Conservation (phyloP, 2,888 invertebrate genomes). For the Xestoiulus laeticollis region DNA sequence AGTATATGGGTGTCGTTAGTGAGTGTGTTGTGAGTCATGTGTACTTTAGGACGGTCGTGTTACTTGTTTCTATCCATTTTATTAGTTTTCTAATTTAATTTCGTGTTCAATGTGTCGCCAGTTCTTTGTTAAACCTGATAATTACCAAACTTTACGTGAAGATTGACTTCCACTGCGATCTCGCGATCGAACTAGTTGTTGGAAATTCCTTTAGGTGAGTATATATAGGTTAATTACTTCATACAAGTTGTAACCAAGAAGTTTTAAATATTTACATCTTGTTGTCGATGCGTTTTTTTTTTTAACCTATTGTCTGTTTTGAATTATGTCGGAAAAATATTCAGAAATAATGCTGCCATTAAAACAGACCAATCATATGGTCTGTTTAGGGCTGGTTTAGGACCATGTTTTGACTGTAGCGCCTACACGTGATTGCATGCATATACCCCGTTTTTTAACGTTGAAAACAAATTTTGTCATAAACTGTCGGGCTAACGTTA, state of each 20-base stretch:
- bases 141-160: neutral
- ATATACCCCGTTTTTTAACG: too few species aligned
- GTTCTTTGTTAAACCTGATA: neutral
- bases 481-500: too few species aligned
- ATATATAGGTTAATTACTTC: too few species aligned
- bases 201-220: too few species aligned
- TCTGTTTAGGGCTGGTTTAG: neutral
- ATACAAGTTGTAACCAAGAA: too few species aligned
- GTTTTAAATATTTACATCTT: too few species aligned
- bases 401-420: too few species aligned
- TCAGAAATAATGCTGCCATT: neutral
- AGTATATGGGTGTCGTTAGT: neutral
- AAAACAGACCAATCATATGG: neutral
- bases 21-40: neutral
- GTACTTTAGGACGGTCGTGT: neutral
- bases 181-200: too few species aligned
- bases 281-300: neutral
- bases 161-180: neutral
- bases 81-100: neutral
- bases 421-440: too few species aligned
- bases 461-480: too few species aligned
- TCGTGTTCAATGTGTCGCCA: neutral
- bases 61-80: neutral
- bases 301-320: neutral
- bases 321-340: neutral